These are phyloP conservation scores for Antedon mediterranea DNA, from an alignment of 53 echinoderm and acorn worm species.

Conservation along the genomic window DNA sequence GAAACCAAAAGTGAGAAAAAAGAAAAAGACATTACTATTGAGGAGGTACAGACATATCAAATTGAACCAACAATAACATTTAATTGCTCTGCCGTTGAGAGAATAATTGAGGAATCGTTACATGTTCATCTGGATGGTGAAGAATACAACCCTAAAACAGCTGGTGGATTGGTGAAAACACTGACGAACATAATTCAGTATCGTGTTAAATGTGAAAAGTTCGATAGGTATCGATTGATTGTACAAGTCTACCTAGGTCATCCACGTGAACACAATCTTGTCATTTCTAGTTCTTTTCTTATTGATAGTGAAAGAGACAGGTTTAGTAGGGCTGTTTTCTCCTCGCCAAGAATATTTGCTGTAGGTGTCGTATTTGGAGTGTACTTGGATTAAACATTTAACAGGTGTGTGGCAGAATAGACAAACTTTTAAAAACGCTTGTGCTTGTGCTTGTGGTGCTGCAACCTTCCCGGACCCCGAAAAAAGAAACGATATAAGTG, in stretches of 20 bases:
- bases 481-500: too few species aligned
- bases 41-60: conserved; percentile 39
- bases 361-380: conserved; percentile 58
- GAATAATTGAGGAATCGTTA: conserved; percentile 21
- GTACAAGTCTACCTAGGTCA: conserved; percentile 44
- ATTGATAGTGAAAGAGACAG: conserved; percentile 60
- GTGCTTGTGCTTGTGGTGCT: too few species aligned
- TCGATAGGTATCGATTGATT: conserved; percentile 47
- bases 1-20: neutral
- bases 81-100: conserved; percentile 29
- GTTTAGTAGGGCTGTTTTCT: conserved; percentile 34
- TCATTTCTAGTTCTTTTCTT: conserved; percentile 45
- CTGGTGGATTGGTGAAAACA: conserved; percentile 20
- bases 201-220: conserved; percentile 16
- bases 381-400: conserved; percentile 36
- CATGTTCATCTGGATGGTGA: conserved; percentile 16
- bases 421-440: too few species aligned
- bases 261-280: conserved; percentile 20
- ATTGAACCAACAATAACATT: conserved; percentile 28
- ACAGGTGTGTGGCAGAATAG: too few species aligned
- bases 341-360: conserved; percentile 26
- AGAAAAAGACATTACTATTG: neutral
- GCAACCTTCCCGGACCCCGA: too few species aligned
- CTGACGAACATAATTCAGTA: conserved; percentile 44
- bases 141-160: conserved; percentile 18